phyloP scores from a whole-genome alignment of 1,140 invertebrate species.

The Pseudomyrmex dendroicus region DNA sequence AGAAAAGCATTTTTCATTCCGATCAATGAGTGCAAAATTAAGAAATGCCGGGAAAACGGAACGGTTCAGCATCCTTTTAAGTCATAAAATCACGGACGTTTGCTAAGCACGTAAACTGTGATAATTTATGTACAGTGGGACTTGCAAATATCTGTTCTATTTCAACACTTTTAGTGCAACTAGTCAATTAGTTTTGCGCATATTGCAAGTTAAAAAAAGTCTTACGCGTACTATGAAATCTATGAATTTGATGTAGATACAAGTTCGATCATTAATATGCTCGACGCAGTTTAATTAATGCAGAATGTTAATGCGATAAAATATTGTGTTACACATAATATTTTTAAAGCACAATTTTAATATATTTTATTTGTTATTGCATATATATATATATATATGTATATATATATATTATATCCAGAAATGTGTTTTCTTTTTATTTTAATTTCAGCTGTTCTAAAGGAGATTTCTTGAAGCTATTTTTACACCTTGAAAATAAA shows the following conservation, averaged over 20 bases:
- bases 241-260: not conserved
- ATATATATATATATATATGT: not conserved
- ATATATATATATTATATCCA: not conserved
- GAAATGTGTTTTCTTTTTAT: conserved; percentile 49
- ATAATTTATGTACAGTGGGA: conserved; percentile 75
- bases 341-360: not conserved
- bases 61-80: conserved; percentile 8
- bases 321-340: not conserved
- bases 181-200: conserved; percentile 73
- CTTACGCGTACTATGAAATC: not conserved
- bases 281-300: too few relatives aligned
- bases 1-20: too few relatives aligned
- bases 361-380: not conserved
- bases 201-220: conserved; percentile 16
- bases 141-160: conserved; percentile 76
- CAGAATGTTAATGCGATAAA: too few relatives aligned
- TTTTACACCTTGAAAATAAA: conserved; percentile 89
- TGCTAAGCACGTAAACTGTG: conserved; percentile 69
- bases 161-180: conserved; percentile 75
- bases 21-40: too few relatives aligned
- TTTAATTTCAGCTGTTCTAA: conserved; percentile 89
- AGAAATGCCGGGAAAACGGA: too few relatives aligned
- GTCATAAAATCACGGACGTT: conserved; percentile 71
- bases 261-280: not conserved
- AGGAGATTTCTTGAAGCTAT: conserved; percentile 93